These are phyloP conservation scores for Artibeus lituratus DNA, from an alignment of 2,797 vertebrate genomes.

Conservation along the genomic window DNA sequence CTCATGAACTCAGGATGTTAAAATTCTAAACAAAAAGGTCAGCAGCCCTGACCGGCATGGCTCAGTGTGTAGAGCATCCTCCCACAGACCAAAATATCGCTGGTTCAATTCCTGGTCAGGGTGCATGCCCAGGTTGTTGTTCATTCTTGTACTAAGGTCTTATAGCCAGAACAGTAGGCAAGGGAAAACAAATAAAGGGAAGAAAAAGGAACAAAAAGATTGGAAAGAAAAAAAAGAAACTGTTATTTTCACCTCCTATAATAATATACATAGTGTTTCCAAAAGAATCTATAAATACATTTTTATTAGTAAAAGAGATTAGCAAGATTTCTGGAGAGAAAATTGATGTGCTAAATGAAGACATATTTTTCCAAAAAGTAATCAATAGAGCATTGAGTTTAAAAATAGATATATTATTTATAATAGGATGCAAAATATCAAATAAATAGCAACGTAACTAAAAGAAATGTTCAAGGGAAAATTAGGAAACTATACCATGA, in stretches of 20 bases:
- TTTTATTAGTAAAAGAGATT: not conserved
- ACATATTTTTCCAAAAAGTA: constrained; percentile 15
- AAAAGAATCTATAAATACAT: constrained; percentile 1
- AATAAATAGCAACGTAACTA: not conserved
- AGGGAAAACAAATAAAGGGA: not conserved
- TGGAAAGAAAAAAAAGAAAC: constrained; percentile 17
- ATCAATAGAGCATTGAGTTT: not conserved
- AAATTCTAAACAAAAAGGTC: not conserved
- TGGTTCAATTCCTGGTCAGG: not conserved
- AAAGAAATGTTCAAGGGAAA: not conserved
- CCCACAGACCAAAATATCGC: not conserved
- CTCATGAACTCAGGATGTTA: not conserved
- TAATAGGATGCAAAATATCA: not conserved
- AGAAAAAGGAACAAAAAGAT: not conserved
- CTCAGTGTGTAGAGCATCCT: not conserved
- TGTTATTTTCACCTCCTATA: not conserved
- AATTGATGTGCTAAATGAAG: constrained; percentile 27
- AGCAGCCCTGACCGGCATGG: not conserved
- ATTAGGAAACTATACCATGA: not conserved
- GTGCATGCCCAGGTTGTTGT: not conserved
- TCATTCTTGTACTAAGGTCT: not conserved
- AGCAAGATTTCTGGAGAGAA: constrained; percentile 38
- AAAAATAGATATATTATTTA: not conserved
- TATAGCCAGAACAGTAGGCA: not conserved
- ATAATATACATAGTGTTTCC: not conserved